These are phyloP conservation scores for Cephus spinipes DNA, from an alignment of 2,888 invertebrate species.

Conservation along the genomic window DNA sequence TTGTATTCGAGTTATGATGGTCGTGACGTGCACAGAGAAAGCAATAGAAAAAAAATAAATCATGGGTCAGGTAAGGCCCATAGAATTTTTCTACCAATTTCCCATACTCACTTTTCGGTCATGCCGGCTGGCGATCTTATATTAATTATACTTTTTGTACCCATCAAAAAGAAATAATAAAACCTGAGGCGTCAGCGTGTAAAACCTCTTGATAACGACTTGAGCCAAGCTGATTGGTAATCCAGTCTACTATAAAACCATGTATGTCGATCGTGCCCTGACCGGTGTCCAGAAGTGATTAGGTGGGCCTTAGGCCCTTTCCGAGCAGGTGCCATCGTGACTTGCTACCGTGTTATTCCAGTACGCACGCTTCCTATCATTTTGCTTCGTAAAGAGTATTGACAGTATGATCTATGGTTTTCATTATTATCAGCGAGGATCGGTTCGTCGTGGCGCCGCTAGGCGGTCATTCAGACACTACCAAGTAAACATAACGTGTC, in stretches of 20 bases:
- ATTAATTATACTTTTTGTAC: neutral
- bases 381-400: neutral
- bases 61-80: neutral
- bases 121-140: neutral
- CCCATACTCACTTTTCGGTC: neutral
- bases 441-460: neutral
- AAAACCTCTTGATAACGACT: neutral
- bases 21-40: neutral
- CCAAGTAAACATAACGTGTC: neutral
- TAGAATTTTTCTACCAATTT: neutral
- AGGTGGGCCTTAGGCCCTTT: slow-evolving; percentile 45
- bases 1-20: neutral
- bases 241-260: neutral
- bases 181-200: neutral
- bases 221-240: neutral
- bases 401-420: neutral
- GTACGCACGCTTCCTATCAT: slow-evolving; percentile 18
- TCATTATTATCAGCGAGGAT: neutral
- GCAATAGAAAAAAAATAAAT: neutral
- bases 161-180: neutral
- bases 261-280: slow-evolving; percentile 24
- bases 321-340: slow-evolving; percentile 58
- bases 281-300: slow-evolving; percentile 41
- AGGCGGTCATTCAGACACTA: neutral
- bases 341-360: slow-evolving; percentile 43